Percentiles rank a stretch among this genome's conserved stretches.
These are phyloP conservation scores for Apodemia mormo DNA, from an alignment of 2,888 invertebrate species.

Conservation along the genomic window DNA sequence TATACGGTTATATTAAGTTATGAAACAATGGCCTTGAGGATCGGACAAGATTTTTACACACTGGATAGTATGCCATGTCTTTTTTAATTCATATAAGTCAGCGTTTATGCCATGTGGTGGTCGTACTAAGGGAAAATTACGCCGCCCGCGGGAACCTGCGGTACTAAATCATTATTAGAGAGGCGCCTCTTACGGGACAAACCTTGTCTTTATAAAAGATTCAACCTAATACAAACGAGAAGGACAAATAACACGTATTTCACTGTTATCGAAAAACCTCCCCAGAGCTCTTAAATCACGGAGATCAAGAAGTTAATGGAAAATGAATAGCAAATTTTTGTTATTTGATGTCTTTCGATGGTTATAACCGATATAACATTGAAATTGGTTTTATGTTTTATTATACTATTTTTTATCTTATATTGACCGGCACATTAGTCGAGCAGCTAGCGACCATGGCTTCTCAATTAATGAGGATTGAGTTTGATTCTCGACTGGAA, in stretches of 20 bases:
- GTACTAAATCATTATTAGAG: slow-evolving; percentile 77
- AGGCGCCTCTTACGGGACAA: slow-evolving; percentile 54
- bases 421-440: no score
- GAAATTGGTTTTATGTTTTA: not conserved
- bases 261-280: slow-evolving; percentile 44
- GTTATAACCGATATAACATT: not conserved
- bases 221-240: slow-evolving; percentile 72
- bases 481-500: no score
- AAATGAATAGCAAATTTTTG: slow-evolving; percentile 9
- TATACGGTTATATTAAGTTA: no score
- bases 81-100: not conserved
- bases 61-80: not conserved
- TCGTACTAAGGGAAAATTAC: slow-evolving; percentile 74
- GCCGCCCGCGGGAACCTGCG: slow-evolving; percentile 66
- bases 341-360: slow-evolving; percentile 4
- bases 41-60: no score
- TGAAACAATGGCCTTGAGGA: no score
- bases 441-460: no score
- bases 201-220: slow-evolving; percentile 76
- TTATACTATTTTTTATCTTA: not conserved
- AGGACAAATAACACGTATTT: slow-evolving; percentile 50
- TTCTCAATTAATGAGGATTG: no score
- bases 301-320: slow-evolving; percentile 15
- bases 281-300: slow-evolving; percentile 29
- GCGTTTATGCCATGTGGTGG: slow-evolving; percentile 30